Evolutionary conservation across 2,888 invertebrate species (phyloP).

Genomic region (Amblyjoppa fuscipennis): DNA sequence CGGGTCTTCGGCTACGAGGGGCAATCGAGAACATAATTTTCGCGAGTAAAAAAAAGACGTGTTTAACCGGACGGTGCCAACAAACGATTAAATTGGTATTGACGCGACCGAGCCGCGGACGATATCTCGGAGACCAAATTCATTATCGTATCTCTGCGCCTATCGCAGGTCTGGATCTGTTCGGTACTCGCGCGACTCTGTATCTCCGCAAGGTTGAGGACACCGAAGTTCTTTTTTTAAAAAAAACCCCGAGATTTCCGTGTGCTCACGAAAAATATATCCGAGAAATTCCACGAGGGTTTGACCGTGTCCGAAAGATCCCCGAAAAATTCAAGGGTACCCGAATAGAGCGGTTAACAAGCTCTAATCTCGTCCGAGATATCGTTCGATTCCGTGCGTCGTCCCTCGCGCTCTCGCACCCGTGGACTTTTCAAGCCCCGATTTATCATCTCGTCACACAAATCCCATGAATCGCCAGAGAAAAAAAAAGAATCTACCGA

Average conservation of each 20-base stretch:
- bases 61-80: slow-evolving; percentile 25
- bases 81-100: not conserved
- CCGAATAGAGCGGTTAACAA: not conserved
- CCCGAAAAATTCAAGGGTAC: not conserved
- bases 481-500: not conserved
- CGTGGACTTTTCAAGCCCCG: slow-evolving; percentile 1
- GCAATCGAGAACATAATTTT: slow-evolving; percentile 2
- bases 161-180: slow-evolving; percentile 23
- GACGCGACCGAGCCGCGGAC: slow-evolving; percentile 5
- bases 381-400: not conserved
- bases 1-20: not conserved
- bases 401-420: not conserved
- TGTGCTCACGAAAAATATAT: not conserved
- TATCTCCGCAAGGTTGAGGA: slow-evolving; percentile 34
- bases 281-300: not conserved
- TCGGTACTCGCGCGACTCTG: not conserved
- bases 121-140: slow-evolving; percentile 19
- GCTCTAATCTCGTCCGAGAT: not conserved
- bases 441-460: not conserved
- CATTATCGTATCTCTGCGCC: slow-evolving; percentile 1
- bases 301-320: not conserved
- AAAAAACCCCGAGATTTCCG: slow-evolving; percentile 6
- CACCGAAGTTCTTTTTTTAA: not conserved
- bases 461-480: not conserved
- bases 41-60: slow-evolving; percentile 8